These are phyloP conservation scores for Acrobasis suavella DNA, from an alignment of 2,888 invertebrate genomes.

Conservation along the genomic window DNA sequence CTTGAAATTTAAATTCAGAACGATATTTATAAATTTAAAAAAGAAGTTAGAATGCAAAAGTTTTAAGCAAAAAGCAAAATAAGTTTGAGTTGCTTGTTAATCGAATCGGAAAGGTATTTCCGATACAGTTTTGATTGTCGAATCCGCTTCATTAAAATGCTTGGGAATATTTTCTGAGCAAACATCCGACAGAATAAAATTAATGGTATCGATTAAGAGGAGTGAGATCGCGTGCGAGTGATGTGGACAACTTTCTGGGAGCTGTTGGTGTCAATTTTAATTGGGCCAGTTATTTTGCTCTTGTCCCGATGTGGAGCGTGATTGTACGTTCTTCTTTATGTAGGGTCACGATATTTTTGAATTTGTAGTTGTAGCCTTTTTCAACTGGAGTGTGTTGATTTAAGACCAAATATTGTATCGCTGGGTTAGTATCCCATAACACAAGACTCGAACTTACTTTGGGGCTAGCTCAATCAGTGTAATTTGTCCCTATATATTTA, in stretches of 20 bases:
- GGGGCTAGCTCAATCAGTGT: no score
- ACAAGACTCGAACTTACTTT: no score
- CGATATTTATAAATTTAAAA: constrained; percentile 14
- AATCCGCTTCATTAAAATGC: constrained; percentile 57
- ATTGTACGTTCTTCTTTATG: constrained; percentile 71
- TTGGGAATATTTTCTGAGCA: constrained; percentile 61
- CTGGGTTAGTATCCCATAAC: no score
- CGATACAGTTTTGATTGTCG: constrained; percentile 33
- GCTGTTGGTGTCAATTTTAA: constrained; percentile 78
- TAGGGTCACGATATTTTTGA: constrained; percentile 65
- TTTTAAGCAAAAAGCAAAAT: constrained; percentile 7
- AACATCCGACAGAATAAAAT: constrained; percentile 72
- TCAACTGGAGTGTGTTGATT: constrained; percentile 26
- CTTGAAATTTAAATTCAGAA: constrained; percentile 62
- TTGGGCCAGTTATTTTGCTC: constrained; percentile 73
- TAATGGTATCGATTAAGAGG: constrained; percentile 75
- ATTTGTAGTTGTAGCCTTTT: constrained; percentile 20
- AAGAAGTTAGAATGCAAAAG: constrained; percentile 4
- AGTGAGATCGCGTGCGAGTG: constrained; percentile 77
- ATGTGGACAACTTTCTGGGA: constrained; percentile 67
- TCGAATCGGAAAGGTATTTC: constrained; percentile 34
- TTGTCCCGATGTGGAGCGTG: constrained; percentile 62
- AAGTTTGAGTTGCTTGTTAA: constrained; percentile 23
- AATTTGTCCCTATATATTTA: no score
- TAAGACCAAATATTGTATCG: constrained; percentile 34